Evolutionary conservation across 2,888 invertebrate genomes (phyloP), one percentile per base, ranked within the genome.

Genomic region (Latrodectus hesperus): DNA sequence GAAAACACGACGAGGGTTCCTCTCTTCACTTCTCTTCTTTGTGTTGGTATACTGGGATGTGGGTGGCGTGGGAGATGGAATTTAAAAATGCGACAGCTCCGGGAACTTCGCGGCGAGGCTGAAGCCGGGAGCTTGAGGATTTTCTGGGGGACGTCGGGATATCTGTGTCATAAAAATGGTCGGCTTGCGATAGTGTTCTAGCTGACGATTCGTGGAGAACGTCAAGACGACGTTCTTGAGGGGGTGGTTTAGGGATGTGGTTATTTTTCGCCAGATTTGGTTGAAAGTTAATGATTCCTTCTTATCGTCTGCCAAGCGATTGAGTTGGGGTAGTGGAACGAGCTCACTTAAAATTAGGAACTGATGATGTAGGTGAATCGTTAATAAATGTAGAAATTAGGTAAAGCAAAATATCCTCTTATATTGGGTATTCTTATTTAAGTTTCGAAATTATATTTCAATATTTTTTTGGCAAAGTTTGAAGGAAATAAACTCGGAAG

Each of bases 21-120:
- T n/a, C 49, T 55, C 67, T 71, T 79, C 60, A 38, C 55, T 60
- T 60, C n/a, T 16, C n/a, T 60, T 60, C 60, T 60, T 74, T 74
- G 52, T 77, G 77, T 77, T 77, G 53, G 65, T 53, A 74, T 26
- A 55, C 49, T 17, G 17, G 53, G n/a, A 73, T 10, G 12, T n/a
- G 60, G 22, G 52, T 14, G 52, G 26, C 51, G 55, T 17, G 73
- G 72, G 72, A 51, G 22, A 67, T 65, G 79, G 72, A 79, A 79
- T 82, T 82, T 75, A 75, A 82, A 82, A 82, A 82, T 82, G 82
- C 75, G 60, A 75, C 75, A 70, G 82, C 80, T 60, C 60, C 60
- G 60, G 60, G 60, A 60, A 16, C n/a, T 60, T 60, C 38, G 38
- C 6, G 38, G 38, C 38, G 0, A 4, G 4, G 38, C 38, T 38